Conservation (phyloP, 2,888 invertebrate genomes). For the Drosophila emarginata region DNA sequence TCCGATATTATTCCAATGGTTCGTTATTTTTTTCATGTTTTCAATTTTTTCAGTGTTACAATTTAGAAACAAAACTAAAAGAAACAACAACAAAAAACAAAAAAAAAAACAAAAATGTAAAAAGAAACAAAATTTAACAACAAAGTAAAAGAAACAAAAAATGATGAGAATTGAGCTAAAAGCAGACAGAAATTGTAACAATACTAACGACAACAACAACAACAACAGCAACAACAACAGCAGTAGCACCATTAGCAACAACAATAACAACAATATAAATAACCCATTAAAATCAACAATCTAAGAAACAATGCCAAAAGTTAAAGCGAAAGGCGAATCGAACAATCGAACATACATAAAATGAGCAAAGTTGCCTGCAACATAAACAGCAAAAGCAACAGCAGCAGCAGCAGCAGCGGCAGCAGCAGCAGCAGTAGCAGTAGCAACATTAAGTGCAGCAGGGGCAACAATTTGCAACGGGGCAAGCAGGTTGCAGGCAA, state of each 20-base stretch:
- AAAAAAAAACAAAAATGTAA: constrained; percentile 2
- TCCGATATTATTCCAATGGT: neutral
- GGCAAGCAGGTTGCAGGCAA: constrained; percentile 42
- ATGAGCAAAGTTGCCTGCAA: constrained; percentile 52
- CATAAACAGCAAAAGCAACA: constrained; percentile 30
- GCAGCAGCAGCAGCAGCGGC: constrained; percentile 21
- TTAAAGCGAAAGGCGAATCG: constrained; percentile 42
- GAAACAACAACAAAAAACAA: neutral
- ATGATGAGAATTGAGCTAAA: neutral
- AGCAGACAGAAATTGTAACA: constrained; percentile 13
- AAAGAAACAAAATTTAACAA: neutral
- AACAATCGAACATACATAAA: constrained; percentile 49
- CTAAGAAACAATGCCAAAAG: constrained; percentile 52
- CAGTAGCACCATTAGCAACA: constrained; percentile 32
- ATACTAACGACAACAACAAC: constrained; percentile 20
- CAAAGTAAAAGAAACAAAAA: neutral
- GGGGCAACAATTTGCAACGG: constrained; percentile 1
- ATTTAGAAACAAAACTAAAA: neutral
- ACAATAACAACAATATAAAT: constrained; percentile 9
- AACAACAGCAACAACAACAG: constrained; percentile 19
- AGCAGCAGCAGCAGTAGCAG: constrained; percentile 34
- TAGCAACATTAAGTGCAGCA: constrained; percentile 25
- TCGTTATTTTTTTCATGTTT: neutral
- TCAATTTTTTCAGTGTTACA: constrained; percentile 5
- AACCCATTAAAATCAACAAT: constrained; percentile 7